Conservation (phyloP, 2,888 invertebrate genomes). For the Platerodrilus igneus region DNA sequence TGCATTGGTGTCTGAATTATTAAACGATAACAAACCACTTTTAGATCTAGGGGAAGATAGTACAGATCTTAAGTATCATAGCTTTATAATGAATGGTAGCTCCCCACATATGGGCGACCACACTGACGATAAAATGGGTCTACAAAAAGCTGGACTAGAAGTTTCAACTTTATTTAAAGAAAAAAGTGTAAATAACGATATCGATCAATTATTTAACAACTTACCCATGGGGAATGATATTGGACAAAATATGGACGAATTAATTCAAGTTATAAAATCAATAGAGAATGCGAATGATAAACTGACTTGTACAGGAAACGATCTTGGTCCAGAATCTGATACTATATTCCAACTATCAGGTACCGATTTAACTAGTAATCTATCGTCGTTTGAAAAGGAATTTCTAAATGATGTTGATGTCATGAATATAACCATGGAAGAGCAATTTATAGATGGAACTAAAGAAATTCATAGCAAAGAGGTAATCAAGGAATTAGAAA, state of each 20-base stretch:
- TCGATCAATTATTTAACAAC: constrained; percentile 64
- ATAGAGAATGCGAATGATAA: constrained; percentile 58
- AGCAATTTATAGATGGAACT: constrained; percentile 45
- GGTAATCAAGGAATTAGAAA: constrained; percentile 50
- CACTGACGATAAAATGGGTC: constrained; percentile 48
- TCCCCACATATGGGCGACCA: constrained; percentile 57
- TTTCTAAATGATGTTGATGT: constrained; percentile 52
- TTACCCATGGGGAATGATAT: constrained; percentile 32
- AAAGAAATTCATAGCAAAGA: constrained; percentile 50
- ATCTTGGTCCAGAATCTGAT: constrained; percentile 37
- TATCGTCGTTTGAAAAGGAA: constrained; percentile 41
- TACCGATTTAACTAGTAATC: constrained; percentile 38
- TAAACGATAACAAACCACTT: constrained; percentile 31
- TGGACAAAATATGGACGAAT: constrained; percentile 56
- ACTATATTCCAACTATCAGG: constrained; percentile 40
- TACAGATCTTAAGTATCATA: constrained; percentile 20
- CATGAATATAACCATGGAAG: constrained; percentile 51
- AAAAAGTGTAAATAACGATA: constrained; percentile 50
- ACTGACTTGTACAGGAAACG: constrained; percentile 35
- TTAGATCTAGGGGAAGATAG: constrained; percentile 38
- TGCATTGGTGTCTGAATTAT: constrained; percentile 37
- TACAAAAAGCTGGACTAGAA: constrained; percentile 55
- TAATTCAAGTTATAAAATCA: constrained; percentile 72
- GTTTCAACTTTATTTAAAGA: constrained; percentile 53
- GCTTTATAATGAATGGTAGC: constrained; percentile 51